Conservation (phyloP, 2,113 vertebrate species). For the Microtus pennsylvanicus region DNA sequence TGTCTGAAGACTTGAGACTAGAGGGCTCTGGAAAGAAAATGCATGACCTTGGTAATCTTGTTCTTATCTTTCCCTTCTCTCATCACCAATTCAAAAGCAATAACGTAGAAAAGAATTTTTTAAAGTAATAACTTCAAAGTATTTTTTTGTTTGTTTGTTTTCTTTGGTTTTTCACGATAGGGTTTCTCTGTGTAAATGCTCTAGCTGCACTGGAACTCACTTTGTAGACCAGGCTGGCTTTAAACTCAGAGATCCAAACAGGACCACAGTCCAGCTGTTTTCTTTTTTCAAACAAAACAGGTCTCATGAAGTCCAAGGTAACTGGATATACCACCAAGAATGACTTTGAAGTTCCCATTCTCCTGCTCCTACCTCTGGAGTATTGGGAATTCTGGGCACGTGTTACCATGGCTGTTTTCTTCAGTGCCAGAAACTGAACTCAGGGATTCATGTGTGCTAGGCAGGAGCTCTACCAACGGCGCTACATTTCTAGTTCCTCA, state of each 20-base stretch:
- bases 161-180: background rate
- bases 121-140: background rate
- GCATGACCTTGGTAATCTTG: background rate
- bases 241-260: background rate
- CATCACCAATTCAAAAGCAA: conserved; percentile 35
- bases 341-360: background rate
- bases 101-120: background rate
- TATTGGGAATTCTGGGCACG: background rate
- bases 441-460: background rate
- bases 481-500: background rate
- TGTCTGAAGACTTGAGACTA: conserved; percentile 87
- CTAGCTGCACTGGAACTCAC: background rate
- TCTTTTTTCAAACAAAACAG: background rate
- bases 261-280: background rate
- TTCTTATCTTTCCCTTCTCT: background rate
- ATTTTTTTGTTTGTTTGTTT: background rate
- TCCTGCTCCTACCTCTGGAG: background rate
- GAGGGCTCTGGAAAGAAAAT: conserved; percentile 90
- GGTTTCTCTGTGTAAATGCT: background rate
- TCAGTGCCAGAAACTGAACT: background rate
- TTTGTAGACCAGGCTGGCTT: background rate
- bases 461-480: background rate
- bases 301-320: background rate
- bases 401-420: background rate
- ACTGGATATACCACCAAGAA: background rate